A percentile compares a stretch with the other conserved stretches of the same genome.
Evolutionary conservation across 2,888 invertebrate genomes (phyloP).

Genomic region (Agrilus mali): DNA sequence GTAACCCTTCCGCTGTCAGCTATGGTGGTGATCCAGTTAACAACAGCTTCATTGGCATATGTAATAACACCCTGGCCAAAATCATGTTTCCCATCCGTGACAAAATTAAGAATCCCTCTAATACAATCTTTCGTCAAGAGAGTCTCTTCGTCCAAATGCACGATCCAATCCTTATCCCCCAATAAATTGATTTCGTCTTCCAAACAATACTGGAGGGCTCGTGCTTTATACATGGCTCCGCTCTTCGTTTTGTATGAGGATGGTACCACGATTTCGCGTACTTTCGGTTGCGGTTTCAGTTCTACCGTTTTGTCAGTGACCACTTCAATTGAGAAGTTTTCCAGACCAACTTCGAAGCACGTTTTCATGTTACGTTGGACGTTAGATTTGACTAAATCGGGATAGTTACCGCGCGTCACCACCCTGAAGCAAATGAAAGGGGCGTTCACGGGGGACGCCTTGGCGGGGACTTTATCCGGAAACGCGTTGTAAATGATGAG

Average conservation of each 20-base stretch:
- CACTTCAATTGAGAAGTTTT: constrained; percentile 92
- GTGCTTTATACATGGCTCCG: constrained; percentile 86
- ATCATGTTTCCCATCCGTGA: constrained; percentile 84
- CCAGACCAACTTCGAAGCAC: constrained; percentile 79
- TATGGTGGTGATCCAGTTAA: constrained; percentile 93
- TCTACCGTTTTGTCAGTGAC: constrained; percentile 83
- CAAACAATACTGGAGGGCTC: constrained; percentile 90
- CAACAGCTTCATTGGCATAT: constrained; percentile 91
- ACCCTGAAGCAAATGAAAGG: constrained; percentile 91
- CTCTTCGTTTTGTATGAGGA: constrained; percentile 74
- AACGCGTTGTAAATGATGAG: constrained; percentile 87
- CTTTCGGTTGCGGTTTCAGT: constrained; percentile 61
- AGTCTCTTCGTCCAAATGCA: constrained; percentile 94
- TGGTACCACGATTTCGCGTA: constrained; percentile 84
- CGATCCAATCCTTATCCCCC: constrained; percentile 86
- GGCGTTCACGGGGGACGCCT: constrained; percentile 81
- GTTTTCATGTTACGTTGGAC: constrained; percentile 77
- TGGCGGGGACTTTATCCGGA: constrained; percentile 72
- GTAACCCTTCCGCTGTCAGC: constrained; percentile 95
- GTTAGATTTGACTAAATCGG: constrained; percentile 78
- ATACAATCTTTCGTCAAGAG: constrained; percentile 85
- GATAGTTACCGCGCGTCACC: constrained; percentile 89
- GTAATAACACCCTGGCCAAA: constrained; percentile 94
- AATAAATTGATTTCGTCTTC: constrained; percentile 80
- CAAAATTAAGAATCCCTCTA: constrained; percentile 85